Conservation (phyloP, 2,888 invertebrate species). For the Encarsia formosa region DNA sequence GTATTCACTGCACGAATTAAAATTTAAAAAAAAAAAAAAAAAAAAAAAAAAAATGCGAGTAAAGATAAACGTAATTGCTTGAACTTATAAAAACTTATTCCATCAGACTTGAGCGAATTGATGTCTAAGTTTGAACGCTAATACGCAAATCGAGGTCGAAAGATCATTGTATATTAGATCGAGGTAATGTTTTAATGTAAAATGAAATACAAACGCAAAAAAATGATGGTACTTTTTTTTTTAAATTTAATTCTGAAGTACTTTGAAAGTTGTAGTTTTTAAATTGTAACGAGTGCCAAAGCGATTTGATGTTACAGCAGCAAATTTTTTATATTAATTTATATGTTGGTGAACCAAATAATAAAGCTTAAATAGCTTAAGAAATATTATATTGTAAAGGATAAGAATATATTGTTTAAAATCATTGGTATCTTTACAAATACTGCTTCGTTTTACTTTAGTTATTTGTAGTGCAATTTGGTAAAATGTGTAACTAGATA, state of each 20-base stretch:
- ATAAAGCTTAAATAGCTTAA: not conserved
- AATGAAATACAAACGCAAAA: not conserved
- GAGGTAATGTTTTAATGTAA: conserved; percentile 29
- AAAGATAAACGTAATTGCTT: conserved; percentile 11
- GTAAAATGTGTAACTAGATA: no score
- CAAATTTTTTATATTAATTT: no score
- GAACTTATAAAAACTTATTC: conserved; percentile 17
- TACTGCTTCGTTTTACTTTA: no score
- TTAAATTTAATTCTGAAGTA: not conserved
- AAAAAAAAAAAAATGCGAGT: not conserved
- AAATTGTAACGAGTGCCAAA: conserved; percentile 17
- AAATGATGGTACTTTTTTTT: conserved; percentile 3
- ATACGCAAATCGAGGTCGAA: conserved; percentile 39
- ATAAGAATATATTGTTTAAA: conserved; percentile 11
- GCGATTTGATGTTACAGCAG: no score
- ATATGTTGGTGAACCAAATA: no score
- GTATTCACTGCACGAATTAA: conserved; percentile 6
- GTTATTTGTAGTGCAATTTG: no score
- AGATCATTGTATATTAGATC: conserved; percentile 42
- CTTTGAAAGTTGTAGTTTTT: conserved; percentile 1
- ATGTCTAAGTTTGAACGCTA: conserved; percentile 16
- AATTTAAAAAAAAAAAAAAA: not conserved
- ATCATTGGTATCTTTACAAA: no score
- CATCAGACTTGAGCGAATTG: no score
- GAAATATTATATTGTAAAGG: not conserved